Evolutionary conservation across 2,797 vertebrate genomes (phyloP), one percentile per base, ranked within the genome.

Genomic region (Pyrocephalus nanus): DNA sequence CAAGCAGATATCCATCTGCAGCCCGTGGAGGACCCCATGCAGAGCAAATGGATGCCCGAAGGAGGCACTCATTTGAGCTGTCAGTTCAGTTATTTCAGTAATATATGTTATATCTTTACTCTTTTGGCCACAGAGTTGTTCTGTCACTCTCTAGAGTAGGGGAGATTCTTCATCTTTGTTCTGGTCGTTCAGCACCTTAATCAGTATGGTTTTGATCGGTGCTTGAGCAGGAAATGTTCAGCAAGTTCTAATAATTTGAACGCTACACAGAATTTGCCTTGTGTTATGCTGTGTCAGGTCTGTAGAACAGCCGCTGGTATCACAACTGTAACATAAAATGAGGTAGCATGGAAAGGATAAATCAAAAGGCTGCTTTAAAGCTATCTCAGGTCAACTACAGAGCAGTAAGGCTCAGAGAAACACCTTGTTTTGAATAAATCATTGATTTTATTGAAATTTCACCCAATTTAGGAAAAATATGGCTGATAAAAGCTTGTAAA

Each of bases 21-120:
- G 14, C 16, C 57, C 4, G 3, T 27, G 43, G 18, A 53, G 27
- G 38, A 48, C 1, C n/a, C 32, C 13, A 12, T 0, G 0, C 29
- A 3, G 58, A 66, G 9, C n/a, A 71, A 30, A 23, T 45, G 51
- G 17, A 16, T 71, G 38, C 10, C 58, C 36, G 4, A 51, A 36
- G 18, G 29, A 53, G 22, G 8, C 58, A 27, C 50, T 70, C 8
- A 20, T 81, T 58, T 47, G 29, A 70, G 6, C 43, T 77, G 23
- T 57, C 47, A 70, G 2, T 9, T 42, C 6, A 15, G 9, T 93
- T 88, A 53, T 64, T 93, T 76, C 23, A 57, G 2, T 57, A 64
- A 29, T 32, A 4, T 11, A 6, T 1, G 1, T 69, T 11, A 53
- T 57, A 48, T 79, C 8, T 11, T 73, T 53, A 16, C 48, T 5